These are phyloP conservation scores for Magallana nippona DNA, from an alignment of 2,888 invertebrate genomes.

Conservation along the genomic window DNA sequence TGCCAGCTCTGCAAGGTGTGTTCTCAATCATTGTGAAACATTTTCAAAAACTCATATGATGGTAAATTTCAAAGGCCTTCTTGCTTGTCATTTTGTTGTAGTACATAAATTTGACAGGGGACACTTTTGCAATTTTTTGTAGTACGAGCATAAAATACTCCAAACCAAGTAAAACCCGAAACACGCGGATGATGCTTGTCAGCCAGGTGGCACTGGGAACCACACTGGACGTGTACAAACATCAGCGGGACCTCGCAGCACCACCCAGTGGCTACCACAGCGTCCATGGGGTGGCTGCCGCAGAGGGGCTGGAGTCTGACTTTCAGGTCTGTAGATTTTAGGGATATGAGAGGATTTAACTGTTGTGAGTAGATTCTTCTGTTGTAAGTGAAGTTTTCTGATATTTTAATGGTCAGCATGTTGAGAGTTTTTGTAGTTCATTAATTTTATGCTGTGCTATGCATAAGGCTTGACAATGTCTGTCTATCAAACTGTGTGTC, in stretches of 20 bases:
- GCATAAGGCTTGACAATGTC: too few relatives aligned
- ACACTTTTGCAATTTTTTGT: neutral
- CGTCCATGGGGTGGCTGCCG: constrained; percentile 73
- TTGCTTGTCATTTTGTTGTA: too few relatives aligned
- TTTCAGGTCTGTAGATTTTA: constrained; percentile 56
- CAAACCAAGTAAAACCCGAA: constrained; percentile 64
- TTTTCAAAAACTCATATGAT: too few relatives aligned
- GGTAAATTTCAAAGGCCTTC: too few relatives aligned
- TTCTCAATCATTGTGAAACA: constrained; percentile 24
- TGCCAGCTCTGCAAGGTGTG: constrained; percentile 74
- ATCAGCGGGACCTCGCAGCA: constrained; percentile 65
- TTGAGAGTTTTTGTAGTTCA: too few relatives aligned
- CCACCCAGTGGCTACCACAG: constrained; percentile 77
- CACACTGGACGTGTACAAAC: constrained; percentile 61
- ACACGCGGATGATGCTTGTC: constrained; percentile 75
- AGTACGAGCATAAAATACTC: constrained; percentile 75
- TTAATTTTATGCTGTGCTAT: too few relatives aligned
- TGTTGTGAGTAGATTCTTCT: too few relatives aligned
- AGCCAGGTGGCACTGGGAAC: constrained; percentile 75
- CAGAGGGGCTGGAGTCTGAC: constrained; percentile 58
- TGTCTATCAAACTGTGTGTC: too few relatives aligned
- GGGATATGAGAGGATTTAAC: too few relatives aligned
- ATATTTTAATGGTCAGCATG: too few relatives aligned
- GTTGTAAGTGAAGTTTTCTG: too few relatives aligned
- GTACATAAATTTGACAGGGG: too few relatives aligned